Evolutionary conservation across 2,888 invertebrate species (phyloP), one percentile per base, ranked within the genome.

Genomic region (Gnatocerus cornutus): DNA sequence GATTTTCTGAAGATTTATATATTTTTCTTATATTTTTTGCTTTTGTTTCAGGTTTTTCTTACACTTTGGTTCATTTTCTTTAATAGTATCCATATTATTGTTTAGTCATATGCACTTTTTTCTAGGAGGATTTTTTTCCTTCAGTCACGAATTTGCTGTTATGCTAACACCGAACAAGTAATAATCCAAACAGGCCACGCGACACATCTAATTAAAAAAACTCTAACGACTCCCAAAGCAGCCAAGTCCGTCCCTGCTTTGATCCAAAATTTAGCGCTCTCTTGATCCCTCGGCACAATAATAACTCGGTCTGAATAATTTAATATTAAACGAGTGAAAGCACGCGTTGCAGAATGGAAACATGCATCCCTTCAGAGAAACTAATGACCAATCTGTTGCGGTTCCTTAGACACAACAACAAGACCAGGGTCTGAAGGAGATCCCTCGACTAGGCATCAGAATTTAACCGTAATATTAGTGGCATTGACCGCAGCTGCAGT

Each of bases 401-500:
- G 75, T 76, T 75, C 69, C 71, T 59, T 71, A 79, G 78, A 75
- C 69, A 69, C 73, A 59, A 73, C 73, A 71, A 73, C 73, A 68
- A 72, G 71, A 72, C 76, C 74, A 8, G 65, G 65, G 41, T 67
- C 73, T 33, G 75, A 73, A 70, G 73, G 71, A 30, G 69, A 71
- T 67, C 56, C 75, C 64, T 73, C 80, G 55, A 69, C 77, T 55
- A 74, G 73, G 62, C 53, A 52, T 30, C 78, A 78, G 65, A 80
- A 78, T 72, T 75, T 84, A 50, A 84, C 84, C 68, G 76, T 84
- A n/a, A 82, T 85, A 65, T 80, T 85, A 66, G 79, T 84, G 45
- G 83, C 80, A 37, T 73, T 84, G 48, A 79, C 83, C 65, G 81
- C 79, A 67, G 78, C 81, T 52, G 84, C 82, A 56, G 78, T 82